phyloP scores from a whole-genome alignment of 1,140 invertebrate species.

The Notospermus geniculatus region DNA sequence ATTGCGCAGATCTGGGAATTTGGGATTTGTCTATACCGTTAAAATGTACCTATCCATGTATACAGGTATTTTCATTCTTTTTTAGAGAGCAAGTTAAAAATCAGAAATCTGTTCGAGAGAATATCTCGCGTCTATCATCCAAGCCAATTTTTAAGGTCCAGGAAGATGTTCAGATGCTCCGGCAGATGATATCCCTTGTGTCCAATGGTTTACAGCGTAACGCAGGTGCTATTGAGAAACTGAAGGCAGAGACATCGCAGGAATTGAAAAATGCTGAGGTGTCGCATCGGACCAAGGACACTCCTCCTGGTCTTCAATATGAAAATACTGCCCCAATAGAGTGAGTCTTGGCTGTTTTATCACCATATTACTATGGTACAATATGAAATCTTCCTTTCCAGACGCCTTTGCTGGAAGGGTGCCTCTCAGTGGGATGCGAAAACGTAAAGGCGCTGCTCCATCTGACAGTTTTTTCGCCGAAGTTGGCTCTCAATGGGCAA shows the following conservation, averaged over 20 bases:
- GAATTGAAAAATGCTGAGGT: constrained; percentile 74
- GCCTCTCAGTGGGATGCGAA: too few species aligned
- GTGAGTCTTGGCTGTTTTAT: constrained; percentile 51
- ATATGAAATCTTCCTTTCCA: too few species aligned
- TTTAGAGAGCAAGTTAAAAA: constrained; percentile 78
- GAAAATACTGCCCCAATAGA: constrained; percentile 73
- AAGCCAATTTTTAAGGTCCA: constrained; percentile 66
- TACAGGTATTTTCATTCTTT: constrained; percentile 48
- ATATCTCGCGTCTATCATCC: constrained; percentile 72
- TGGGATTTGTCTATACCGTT: background rate
- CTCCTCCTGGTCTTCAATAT: constrained; percentile 71
- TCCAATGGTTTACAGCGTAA: constrained; percentile 58
- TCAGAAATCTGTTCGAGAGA: constrained; percentile 77
- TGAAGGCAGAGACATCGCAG: constrained; percentile 73
- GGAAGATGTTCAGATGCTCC: constrained; percentile 66
- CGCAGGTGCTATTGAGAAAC: constrained; percentile 66
- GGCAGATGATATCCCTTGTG: constrained; percentile 65
- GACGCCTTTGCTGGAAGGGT: too few species aligned
- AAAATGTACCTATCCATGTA: background rate
- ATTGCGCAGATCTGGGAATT: too few species aligned
- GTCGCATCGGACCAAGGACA: constrained; percentile 75
- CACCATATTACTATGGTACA: too few species aligned
- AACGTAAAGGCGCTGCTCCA: too few species aligned
- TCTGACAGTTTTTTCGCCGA: too few species aligned
- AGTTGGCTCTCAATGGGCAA: too few species aligned